A percentile compares a stretch with the other conserved stretches of the same genome.
phyloP scores from a whole-genome alignment of 2,113 vertebrate genomes.

The Sceloporus undulatus region DNA sequence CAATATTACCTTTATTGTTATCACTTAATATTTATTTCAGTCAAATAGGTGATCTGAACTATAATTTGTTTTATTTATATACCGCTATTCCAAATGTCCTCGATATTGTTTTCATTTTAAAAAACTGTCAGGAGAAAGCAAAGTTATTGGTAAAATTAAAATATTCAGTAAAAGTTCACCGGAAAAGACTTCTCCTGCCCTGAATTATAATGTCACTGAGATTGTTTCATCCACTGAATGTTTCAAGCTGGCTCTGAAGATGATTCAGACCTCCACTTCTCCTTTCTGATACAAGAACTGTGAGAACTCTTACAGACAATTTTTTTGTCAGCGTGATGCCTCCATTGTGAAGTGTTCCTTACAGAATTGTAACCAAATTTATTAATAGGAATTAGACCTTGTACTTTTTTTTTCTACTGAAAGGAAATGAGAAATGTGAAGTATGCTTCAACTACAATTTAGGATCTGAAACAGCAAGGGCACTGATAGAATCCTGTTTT shows the following conservation, averaged over 20 bases:
- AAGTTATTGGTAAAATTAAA: background rate
- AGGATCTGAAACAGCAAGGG: background rate
- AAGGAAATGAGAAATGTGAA: slow-evolving; percentile 25
- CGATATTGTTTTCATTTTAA: too few species aligned
- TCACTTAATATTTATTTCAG: slow-evolving; percentile 13
- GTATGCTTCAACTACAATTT: slow-evolving; percentile 18
- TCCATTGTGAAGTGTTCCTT: slow-evolving; percentile 3
- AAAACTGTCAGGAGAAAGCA: background rate
- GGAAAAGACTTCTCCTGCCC: background rate
- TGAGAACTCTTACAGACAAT: background rate
- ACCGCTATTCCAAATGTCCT: too few species aligned
- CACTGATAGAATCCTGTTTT: background rate
- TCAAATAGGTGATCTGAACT: background rate
- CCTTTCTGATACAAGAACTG: background rate
- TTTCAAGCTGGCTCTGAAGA: background rate
- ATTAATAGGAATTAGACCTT: background rate
- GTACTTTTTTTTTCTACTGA: background rate
- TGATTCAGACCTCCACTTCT: slow-evolving; percentile 4
- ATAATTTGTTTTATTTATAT: too few species aligned
- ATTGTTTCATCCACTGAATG: background rate
- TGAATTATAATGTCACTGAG: background rate
- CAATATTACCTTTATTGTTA: background rate
- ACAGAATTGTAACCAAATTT: background rate
- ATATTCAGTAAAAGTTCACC: background rate
- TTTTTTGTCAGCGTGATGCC: background rate